Evolutionary conservation across 2,888 invertebrate genomes (phyloP), one percentile per base, ranked within the genome.

Genomic region (Sisyra terminalis): DNA sequence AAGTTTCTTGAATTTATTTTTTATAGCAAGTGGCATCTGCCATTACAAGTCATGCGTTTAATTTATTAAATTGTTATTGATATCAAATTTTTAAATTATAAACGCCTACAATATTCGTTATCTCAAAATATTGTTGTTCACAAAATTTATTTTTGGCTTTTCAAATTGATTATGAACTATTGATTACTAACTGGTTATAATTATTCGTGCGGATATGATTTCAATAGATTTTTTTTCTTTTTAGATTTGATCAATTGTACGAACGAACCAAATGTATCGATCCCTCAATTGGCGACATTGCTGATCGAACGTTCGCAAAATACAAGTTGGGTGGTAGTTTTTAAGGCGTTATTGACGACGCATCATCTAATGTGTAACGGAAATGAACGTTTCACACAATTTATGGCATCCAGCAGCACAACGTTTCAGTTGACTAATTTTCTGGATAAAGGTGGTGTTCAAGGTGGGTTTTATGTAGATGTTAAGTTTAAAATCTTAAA

Each of bases 381-480:
- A 58, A 98, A 98, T 71, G 98, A 98, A 96, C 82, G 98, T 64
- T 98, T 98, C 67, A 96, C 96, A 64, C 98, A 98, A 71, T 98
- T 96, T 70, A 74, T 98, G 70, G 98, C 98, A 47, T 98, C 97
- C 55, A 97, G 94, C 72, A 98, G 97, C 73, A 94, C 96, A 62
- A 90, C 92, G 57, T 96, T 98, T 75, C 94, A 96, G 71, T 80
- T 98, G 60, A 88, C 85, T 67, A 89, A 84, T 73, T 98, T 96
- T 68, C 73, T 94, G 65, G 98, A 98, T 67, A 96, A 96, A 72
- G 85, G 88, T 57, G 90, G 90, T 57, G 87, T 93, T 44, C 94
- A 96, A 84, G 96, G 96, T 93, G 75, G 73, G 46, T 47, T 32
- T 9, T 29, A 29, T 9, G 9, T 29, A 29, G 6, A 9, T 9